Percentiles rank a stretch among this genome's conserved stretches.
These are phyloP conservation scores for Petrocephalus sullivani DNA, from an alignment of 2,797 vertebrate species.

Conservation along the genomic window DNA sequence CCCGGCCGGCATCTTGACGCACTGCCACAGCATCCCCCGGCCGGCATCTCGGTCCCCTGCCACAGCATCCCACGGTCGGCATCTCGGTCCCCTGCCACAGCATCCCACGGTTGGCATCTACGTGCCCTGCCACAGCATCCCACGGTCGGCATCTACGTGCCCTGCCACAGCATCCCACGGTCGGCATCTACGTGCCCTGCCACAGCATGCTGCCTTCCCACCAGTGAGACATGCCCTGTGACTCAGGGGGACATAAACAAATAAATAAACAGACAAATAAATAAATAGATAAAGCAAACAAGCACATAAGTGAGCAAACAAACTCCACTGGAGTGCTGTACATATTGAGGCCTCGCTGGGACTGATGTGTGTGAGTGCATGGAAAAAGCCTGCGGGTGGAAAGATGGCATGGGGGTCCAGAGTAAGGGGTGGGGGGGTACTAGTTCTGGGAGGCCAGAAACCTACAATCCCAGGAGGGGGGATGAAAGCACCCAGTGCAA, in stretches of 20 bases:
- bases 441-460: not conserved
- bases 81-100: too few relatives aligned
- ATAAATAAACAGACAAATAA: not conserved
- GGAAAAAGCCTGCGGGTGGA: not conserved
- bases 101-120: too few relatives aligned
- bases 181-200: not conserved
- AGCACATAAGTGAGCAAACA: not conserved
- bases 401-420: too few relatives aligned
- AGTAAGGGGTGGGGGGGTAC: not conserved
- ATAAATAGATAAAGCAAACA: not conserved
- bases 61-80: too few relatives aligned
- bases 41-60: too few relatives aligned
- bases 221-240: not conserved
- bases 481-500: not conserved
- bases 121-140: too few relatives aligned
- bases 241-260: not conserved
- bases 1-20: too few relatives aligned
- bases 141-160: too few relatives aligned
- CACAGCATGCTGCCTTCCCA: not conserved
- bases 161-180: not conserved
- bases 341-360: not conserved
- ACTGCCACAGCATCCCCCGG: too few relatives aligned
- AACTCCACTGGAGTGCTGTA: not conserved
- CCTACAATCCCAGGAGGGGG: not conserved
- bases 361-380: not conserved